These are phyloP conservation scores for Corydoras sp. DNA, from an alignment of 2,113 vertebrate genomes.

Conservation along the genomic window DNA sequence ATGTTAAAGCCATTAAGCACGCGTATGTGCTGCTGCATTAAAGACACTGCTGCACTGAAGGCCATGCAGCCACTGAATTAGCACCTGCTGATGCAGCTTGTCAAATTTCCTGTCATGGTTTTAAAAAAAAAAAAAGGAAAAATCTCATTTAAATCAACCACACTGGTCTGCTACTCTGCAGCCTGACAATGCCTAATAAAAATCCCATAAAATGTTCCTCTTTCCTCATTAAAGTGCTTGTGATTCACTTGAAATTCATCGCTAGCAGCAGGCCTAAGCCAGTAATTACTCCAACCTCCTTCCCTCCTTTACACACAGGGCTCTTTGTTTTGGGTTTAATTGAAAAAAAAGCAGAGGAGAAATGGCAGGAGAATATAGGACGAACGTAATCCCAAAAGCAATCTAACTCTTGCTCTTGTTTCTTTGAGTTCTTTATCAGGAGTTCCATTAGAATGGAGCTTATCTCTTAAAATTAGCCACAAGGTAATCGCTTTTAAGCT, in stretches of 20 bases:
- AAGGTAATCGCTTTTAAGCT: slow-evolving; percentile 35
- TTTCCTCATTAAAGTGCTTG: slow-evolving; percentile 54
- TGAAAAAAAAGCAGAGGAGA: slow-evolving; percentile 46
- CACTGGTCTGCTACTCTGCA: slow-evolving; percentile 41
- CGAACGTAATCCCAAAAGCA: slow-evolving; percentile 48
- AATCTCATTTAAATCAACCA: slow-evolving; percentile 40
- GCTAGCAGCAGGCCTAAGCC: slow-evolving; percentile 51
- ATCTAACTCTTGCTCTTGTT: slow-evolving; percentile 45
- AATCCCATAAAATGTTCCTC: slow-evolving; percentile 48
- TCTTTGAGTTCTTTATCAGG: slow-evolving; percentile 44
- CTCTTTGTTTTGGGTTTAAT: slow-evolving; percentile 53
- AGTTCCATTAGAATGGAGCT: slow-evolving; percentile 35
- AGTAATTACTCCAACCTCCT: slow-evolving; percentile 59
- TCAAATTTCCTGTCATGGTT: slow-evolving; percentile 35
- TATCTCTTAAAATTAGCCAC: slow-evolving; percentile 42
- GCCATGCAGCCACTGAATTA: slow-evolving; percentile 30
- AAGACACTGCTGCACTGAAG: slow-evolving; percentile 22
- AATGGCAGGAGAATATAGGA: slow-evolving; percentile 42
- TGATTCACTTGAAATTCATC: slow-evolving; percentile 54
- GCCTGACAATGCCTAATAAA: slow-evolving; percentile 45
- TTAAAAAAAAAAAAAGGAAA: not conserved
- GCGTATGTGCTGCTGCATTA: not conserved
- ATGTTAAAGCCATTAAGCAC: slow-evolving; percentile 14
- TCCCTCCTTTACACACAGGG: slow-evolving; percentile 44
- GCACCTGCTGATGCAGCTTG: slow-evolving; percentile 21